Conservation (phyloP, 2,797 vertebrate genomes). For the Acipenser oxyrinchus region DNA sequence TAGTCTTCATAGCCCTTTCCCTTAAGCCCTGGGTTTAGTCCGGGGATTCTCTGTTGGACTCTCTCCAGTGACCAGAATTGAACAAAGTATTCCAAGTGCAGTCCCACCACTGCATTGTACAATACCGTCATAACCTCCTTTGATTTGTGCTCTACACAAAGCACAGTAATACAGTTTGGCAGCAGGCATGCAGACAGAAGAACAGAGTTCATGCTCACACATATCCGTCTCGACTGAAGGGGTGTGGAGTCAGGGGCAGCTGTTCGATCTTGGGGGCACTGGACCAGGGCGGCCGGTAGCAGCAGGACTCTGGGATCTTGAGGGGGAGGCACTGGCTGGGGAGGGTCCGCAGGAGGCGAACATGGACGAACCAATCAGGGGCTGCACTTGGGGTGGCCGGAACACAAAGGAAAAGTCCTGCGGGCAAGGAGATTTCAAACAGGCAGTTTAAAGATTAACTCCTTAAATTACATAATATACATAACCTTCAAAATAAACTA, state of each 20-base stretch:
- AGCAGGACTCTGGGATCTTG: slow-evolving; percentile 85
- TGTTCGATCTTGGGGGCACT: slow-evolving; percentile 87
- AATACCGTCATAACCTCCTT: too few species aligned
- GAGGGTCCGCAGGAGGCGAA: slow-evolving; percentile 83
- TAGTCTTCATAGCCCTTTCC: too few species aligned
- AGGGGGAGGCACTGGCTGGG: slow-evolving; percentile 86
- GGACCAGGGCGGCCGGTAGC: slow-evolving; percentile 90
- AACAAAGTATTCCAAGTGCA: too few species aligned
- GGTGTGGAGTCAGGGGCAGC: slow-evolving; percentile 67
- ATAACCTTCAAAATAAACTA: neutral
- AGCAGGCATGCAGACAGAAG: neutral
- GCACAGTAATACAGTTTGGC: too few species aligned
- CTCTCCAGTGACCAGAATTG: too few species aligned
- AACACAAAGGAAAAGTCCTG: slow-evolving; percentile 61
- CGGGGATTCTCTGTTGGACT: too few species aligned
- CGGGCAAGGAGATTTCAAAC: slow-evolving; percentile 7
- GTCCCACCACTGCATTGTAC: too few species aligned
- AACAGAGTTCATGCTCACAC: slow-evolving; percentile 60
- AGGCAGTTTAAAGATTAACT: too few species aligned
- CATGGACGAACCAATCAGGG: slow-evolving; percentile 78
- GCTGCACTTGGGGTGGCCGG: slow-evolving; percentile 60
- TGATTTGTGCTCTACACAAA: too few species aligned
- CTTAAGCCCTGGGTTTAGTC: too few species aligned
- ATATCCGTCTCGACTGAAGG: slow-evolving; percentile 85
- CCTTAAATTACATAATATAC: too few species aligned